Percentiles rank a stretch among this genome's conserved stretches.
Conservation (phyloP, 37 sponge, comb jelly and placozoan genomes). For the Aplysina aerophoba region DNA sequence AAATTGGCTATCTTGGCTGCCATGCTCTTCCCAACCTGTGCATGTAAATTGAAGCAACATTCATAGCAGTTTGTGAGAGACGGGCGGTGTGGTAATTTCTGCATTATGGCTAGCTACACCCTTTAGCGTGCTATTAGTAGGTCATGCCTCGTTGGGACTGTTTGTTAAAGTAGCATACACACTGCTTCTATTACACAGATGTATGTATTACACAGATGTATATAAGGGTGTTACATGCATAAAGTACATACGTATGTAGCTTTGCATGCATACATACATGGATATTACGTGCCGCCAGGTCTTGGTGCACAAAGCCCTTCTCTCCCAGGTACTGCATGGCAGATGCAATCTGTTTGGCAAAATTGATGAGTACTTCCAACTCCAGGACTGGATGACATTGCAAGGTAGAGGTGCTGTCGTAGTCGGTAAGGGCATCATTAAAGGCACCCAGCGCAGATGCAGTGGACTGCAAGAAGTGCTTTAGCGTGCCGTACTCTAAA, state of each 20-base stretch:
- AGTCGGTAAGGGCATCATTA: slow-evolving; percentile 31
- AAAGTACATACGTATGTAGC: no score
- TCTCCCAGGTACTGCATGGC: slow-evolving; percentile 60
- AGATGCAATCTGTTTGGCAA: slow-evolving; percentile 60
- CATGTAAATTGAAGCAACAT: no score
- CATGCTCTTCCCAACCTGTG: slow-evolving; percentile 60
- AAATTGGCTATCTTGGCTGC: slow-evolving; percentile 74
- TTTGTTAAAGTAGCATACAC: no score
- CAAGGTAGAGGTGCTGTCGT: no score
- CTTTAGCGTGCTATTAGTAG: no score
- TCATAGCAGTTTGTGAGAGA: no score
- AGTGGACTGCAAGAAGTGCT: slow-evolving; percentile 59
- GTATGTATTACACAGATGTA: no score
- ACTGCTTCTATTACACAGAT: no score
- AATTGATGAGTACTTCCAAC: slow-evolving; percentile 39
- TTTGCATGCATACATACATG: slow-evolving; percentile 42
- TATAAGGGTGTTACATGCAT: no score
- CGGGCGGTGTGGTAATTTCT: no score
- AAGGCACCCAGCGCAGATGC: slow-evolving; percentile 53
- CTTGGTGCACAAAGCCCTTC: slow-evolving; percentile 68
- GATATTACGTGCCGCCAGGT: slow-evolving; percentile 72
- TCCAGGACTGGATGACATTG: slow-evolving; percentile 38
- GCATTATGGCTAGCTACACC: no score
- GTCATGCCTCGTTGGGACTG: no score
- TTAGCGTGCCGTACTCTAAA: slow-evolving; percentile 70